Conservation (phyloP, 1,140 invertebrate genomes). For the Laupala kohalensis region DNA sequence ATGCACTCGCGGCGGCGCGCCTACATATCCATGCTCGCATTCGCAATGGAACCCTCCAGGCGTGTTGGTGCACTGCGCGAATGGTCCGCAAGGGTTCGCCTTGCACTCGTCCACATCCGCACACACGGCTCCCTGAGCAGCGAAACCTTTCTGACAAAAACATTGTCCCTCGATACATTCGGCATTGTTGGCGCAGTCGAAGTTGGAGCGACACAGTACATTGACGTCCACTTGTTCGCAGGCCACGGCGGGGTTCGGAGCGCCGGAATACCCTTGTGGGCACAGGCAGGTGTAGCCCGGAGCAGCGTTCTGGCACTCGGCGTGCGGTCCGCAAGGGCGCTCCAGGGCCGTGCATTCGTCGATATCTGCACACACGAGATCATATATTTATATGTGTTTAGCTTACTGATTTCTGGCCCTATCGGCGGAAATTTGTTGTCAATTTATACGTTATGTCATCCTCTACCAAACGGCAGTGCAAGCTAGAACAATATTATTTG, state of each 20-base stretch:
- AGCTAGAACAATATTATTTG: too few relatives aligned
- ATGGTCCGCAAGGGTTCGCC: constrained; percentile 61
- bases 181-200: constrained; percentile 84
- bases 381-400: too few relatives aligned
- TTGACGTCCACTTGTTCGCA: constrained; percentile 80
- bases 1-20: constrained; percentile 58
- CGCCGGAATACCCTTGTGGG: constrained; percentile 73
- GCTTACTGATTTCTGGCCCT: too few relatives aligned
- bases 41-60: constrained; percentile 74
- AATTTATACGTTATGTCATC: too few relatives aligned
- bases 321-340: constrained; percentile 71
- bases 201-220: constrained; percentile 73
- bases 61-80: constrained; percentile 69
- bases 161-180: constrained; percentile 80
- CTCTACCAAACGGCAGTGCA: too few relatives aligned
- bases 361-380: constrained; percentile 47
- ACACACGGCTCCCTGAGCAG: constrained; percentile 61
- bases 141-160: constrained; percentile 79
- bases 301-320: constrained; percentile 71
- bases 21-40: constrained; percentile 73
- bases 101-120: constrained; percentile 73
- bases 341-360: constrained; percentile 75
- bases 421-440: too few relatives aligned
- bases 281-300: constrained; percentile 82
- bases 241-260: constrained; percentile 65